Evolutionary conservation across 2,797 vertebrate species (phyloP).

Genomic region (Garrulus glandarius): DNA sequence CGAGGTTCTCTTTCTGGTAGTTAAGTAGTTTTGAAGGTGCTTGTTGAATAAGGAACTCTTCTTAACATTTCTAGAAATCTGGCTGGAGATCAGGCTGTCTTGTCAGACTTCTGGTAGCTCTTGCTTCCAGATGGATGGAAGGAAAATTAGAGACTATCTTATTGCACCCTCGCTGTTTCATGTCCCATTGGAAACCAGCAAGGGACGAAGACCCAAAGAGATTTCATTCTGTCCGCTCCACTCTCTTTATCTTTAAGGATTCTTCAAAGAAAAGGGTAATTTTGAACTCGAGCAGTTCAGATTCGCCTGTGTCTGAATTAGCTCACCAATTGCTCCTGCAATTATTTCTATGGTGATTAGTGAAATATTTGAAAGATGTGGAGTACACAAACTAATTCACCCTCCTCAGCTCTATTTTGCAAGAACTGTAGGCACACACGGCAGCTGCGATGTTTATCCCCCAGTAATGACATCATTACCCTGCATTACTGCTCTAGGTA

Average conservation of each 20-base stretch:
- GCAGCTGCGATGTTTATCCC: neutral
- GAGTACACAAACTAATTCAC: neutral
- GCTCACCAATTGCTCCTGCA: neutral
- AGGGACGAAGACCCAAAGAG: slow-evolving; percentile 1
- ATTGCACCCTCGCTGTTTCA: slow-evolving; percentile 52
- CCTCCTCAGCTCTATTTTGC: neutral
- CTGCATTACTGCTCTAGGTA: slow-evolving; percentile 10
- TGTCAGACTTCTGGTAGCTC: slow-evolving; percentile 76
- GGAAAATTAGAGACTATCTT: slow-evolving; percentile 64
- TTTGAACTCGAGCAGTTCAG: neutral
- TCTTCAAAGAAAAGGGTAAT: neutral
- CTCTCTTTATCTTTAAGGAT: neutral
- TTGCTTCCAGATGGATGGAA: slow-evolving; percentile 70
- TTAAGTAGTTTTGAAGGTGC: slow-evolving; percentile 52
- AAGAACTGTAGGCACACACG: neutral
- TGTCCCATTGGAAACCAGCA: slow-evolving; percentile 48
- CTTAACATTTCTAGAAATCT: slow-evolving; percentile 74
- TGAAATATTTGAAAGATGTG: neutral
- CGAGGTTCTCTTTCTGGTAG: neutral
- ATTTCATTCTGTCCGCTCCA: neutral
- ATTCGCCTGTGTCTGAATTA: neutral
- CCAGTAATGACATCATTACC: slow-evolving; percentile 25
- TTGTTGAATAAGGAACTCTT: slow-evolving; percentile 65
- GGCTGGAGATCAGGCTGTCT: slow-evolving; percentile 72
- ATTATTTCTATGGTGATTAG: neutral